phyloP scores from a whole-genome alignment of 2,888 invertebrate genomes.

The Athetis lepigone region DNA sequence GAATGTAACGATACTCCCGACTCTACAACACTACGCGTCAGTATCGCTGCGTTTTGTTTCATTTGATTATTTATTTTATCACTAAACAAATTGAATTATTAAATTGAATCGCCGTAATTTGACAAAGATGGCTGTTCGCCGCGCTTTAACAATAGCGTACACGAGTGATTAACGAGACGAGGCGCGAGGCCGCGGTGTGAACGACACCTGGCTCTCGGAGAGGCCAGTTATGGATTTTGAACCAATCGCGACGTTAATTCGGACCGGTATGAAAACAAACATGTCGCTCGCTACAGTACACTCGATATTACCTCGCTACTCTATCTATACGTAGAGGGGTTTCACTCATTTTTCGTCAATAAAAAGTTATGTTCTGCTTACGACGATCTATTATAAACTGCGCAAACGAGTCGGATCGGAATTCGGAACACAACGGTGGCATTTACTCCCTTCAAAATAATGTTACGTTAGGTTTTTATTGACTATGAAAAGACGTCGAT shows the following conservation, averaged over 20 bases:
- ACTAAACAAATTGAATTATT: slow-evolving; percentile 80
- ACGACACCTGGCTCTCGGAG: slow-evolving; percentile 91
- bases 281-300: slow-evolving; percentile 80
- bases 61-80: slow-evolving; percentile 77
- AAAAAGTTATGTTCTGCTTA: slow-evolving; percentile 74
- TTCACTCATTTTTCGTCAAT: slow-evolving; percentile 80
- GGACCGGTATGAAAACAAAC: slow-evolving; percentile 90
- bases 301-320: slow-evolving; percentile 67
- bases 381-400: slow-evolving; percentile 63
- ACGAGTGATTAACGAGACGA: slow-evolving; percentile 90
- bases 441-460: slow-evolving; percentile 32
- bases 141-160: slow-evolving; percentile 89
- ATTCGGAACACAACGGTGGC: slow-evolving; percentile 30
- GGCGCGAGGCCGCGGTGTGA: slow-evolving; percentile 91
- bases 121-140: slow-evolving; percentile 90
- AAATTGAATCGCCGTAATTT: slow-evolving; percentile 88
- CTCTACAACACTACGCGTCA: slow-evolving; percentile 79
- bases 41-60: slow-evolving; percentile 82
- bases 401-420: slow-evolving; percentile 51
- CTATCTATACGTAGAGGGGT: slow-evolving; percentile 77
- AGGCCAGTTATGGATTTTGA: slow-evolving; percentile 91
- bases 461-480: slow-evolving; percentile 25
- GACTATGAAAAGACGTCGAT: slow-evolving; percentile 27
- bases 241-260: slow-evolving; percentile 90
- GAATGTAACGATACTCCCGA: slow-evolving; percentile 84